phyloP scores from a whole-genome alignment of 2,113 vertebrate species.

The Orthonyx spaldingii region DNA sequence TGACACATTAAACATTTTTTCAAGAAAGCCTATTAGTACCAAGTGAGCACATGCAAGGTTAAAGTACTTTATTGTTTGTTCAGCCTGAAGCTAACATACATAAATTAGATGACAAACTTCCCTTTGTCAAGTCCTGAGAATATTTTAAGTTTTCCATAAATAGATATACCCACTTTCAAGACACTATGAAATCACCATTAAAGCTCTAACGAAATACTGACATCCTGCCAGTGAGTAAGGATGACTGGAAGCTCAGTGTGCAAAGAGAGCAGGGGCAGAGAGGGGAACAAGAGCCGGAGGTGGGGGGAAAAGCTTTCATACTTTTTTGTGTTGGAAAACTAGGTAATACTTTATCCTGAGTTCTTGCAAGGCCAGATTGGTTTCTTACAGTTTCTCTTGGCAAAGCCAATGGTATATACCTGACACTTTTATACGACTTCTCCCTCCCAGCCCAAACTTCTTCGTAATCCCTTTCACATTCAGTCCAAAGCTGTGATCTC shows the following conservation, averaged over 20 bases:
- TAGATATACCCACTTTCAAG: not conserved
- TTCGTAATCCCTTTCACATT: not conserved
- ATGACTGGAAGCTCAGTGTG: not conserved
- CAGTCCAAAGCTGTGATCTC: not conserved
- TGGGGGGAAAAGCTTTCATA: not conserved
- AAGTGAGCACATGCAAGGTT: not conserved
- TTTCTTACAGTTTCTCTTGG: not conserved
- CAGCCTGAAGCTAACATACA: not conserved
- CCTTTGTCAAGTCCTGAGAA: not conserved
- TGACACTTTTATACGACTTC: not conserved
- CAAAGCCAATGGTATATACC: not conserved
- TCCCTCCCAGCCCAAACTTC: not conserved
- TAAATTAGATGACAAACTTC: not conserved
- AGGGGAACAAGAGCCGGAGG: not conserved
- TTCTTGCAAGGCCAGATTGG: not conserved
- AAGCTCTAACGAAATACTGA: not conserved
- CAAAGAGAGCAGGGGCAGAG: not conserved
- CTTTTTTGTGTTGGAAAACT: not conserved
- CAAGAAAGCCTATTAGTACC: not conserved
- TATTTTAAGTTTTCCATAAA: not conserved
- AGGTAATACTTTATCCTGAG: not conserved
- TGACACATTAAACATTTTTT: not conserved
- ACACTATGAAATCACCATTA: not conserved
- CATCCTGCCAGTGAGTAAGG: not conserved
- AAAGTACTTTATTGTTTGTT: not conserved